Evolutionary conservation across 2,888 invertebrate genomes (phyloP).

Genomic region (Tricholauxania praeusta): DNA sequence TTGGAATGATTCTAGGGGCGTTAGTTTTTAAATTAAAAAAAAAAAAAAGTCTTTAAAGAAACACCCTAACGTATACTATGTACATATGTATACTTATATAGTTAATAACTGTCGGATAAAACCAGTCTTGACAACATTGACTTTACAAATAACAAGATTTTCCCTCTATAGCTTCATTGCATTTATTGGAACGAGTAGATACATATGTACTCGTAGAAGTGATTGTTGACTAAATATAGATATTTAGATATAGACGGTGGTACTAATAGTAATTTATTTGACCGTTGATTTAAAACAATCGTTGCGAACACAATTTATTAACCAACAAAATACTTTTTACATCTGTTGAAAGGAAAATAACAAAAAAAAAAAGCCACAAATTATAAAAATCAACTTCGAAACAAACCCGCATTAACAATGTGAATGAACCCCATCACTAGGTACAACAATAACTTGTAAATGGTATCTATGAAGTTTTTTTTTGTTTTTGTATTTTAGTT

Average conservation of each 20-base stretch:
- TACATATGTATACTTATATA: too few species aligned
- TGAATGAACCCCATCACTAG: constrained; percentile 33
- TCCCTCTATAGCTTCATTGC: too few species aligned
- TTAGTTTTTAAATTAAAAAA: too few species aligned
- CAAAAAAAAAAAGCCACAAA: background rate
- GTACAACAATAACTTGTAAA: constrained; percentile 21
- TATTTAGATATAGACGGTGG: too few species aligned
- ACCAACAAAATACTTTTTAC: too few species aligned
- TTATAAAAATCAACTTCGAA: background rate
- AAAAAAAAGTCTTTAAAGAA: too few species aligned
- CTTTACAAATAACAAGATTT: constrained; percentile 3
- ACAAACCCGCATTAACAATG: constrained; percentile 7
- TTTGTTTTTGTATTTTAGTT: background rate
- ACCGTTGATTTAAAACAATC: constrained; percentile 18
- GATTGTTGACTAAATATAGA: too few species aligned
- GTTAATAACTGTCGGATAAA: constrained; percentile 4
- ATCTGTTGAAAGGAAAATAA: background rate
- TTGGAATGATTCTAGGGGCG: too few species aligned
- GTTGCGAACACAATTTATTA: background rate
- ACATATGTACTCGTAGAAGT: too few species aligned
- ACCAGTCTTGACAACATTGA: constrained; percentile 23
- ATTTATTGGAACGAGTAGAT: too few species aligned
- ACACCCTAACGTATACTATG: too few species aligned
- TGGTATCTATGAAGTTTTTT: constrained; percentile 23
- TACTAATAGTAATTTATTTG: too few species aligned